Evolutionary conservation across 2,888 invertebrate genomes (phyloP), one percentile per base, ranked within the genome.

Genomic region (Agrotis exclamationis): DNA sequence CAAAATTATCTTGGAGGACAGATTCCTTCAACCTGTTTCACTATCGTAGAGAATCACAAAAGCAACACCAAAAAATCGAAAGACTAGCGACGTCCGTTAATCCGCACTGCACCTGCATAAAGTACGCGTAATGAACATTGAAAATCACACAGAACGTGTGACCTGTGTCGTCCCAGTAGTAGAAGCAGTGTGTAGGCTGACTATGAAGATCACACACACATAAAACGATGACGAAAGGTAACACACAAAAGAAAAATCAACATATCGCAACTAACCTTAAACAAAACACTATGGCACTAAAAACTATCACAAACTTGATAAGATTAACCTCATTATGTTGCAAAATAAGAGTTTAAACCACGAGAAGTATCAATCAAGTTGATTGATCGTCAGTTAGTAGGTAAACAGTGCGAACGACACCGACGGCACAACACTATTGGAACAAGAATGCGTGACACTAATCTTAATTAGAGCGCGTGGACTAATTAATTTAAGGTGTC

Each of bases 311-410:
- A 63, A 62, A 69, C 68, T 79, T 69, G 82, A 89, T 87, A 86
- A 86, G 80, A 80, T 75, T 83, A 83, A 82, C 79, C 84, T 85
- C 76, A 79, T 85, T 82, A 87, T 82, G 81, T 88, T 85, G 89
- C 88, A 90, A 89, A 91, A 91, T 90, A 89, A 88, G 89, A 86
- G 79, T 85, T 77, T 84, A 80, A 82, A 89, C 84, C 86, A 84
- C 86, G 79, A 80, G 75, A 85, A 83, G 73, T 90, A 94, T 95
- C 94, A 90, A 94, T 95, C 94, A 94, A 86, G 81, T 84, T 93
- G 94, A 94, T 94, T 90, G 92, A 93, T 93, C 68, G 79, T 68
- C 79, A 39, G 39, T 39, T 39, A 1, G 39, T 39, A 83, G 79
- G 87, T 86, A 85, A 80, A 86, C 82, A 85, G 80, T 72, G 63